These are phyloP conservation scores for Euclidia mi DNA, from an alignment of 2,888 invertebrate species.

Conservation along the genomic window DNA sequence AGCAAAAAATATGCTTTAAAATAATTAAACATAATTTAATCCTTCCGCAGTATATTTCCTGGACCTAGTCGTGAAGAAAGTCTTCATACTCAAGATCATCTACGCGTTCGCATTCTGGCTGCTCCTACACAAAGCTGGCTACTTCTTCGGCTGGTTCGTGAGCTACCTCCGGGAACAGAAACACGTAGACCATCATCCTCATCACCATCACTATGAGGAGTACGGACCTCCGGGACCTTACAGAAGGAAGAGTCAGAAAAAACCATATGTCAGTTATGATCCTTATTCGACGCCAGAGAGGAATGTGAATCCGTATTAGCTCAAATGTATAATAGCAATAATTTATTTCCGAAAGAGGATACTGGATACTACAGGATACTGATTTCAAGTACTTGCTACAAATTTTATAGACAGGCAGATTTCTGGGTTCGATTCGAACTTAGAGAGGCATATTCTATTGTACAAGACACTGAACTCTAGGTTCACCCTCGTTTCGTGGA, in stretches of 20 bases:
- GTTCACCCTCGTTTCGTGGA: no score
- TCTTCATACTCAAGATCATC: constrained; percentile 81
- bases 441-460: no score
- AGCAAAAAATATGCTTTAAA: not conserved
- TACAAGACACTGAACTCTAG: no score
- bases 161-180: constrained; percentile 82
- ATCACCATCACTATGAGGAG: constrained; percentile 58
- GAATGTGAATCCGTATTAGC: constrained; percentile 21
- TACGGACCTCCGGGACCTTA: constrained; percentile 58
- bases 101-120: constrained; percentile 84
- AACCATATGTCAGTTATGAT: constrained; percentile 19
- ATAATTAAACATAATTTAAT: not conserved
- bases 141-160: constrained; percentile 83
- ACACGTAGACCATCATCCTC: constrained; percentile 58
- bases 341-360: no score
- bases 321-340: no score
- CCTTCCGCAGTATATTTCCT: constrained; percentile 77
- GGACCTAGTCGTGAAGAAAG: constrained; percentile 81
- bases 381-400: no score
- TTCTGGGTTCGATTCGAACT: no score
- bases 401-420: no score
- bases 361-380: no score
- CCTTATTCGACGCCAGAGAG: constrained; percentile 46
- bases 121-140: constrained; percentile 84
- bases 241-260: constrained; percentile 43